Conservation (phyloP, 2,888 invertebrate genomes). For the Apomyelois bistriatella region DNA sequence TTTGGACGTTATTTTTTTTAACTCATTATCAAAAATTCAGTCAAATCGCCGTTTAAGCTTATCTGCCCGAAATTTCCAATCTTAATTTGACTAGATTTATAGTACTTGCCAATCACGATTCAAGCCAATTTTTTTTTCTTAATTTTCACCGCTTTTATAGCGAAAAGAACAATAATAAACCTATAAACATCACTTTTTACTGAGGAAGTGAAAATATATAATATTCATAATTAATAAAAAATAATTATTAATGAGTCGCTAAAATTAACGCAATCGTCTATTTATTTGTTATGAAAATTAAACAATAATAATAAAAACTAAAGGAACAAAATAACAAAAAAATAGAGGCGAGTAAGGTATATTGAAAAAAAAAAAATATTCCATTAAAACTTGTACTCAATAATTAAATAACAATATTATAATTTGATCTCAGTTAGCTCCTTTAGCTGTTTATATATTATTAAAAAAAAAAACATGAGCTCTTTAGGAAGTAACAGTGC, state of each 20-base stretch:
- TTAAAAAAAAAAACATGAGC: constrained; percentile 59
- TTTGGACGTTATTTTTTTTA: constrained; percentile 64
- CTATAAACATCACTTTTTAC: constrained; percentile 57
- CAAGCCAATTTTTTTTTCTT: constrained; percentile 50
- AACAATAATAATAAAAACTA: constrained; percentile 77
- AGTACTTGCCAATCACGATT: constrained; percentile 59
- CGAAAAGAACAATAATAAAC: constrained; percentile 37
- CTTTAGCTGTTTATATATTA: constrained; percentile 49
- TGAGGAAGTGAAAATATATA: constrained; percentile 68
- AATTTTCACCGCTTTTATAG: constrained; percentile 27
- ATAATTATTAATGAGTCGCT: constrained; percentile 56
- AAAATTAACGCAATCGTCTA: constrained; percentile 47
- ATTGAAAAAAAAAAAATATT: constrained; percentile 71
- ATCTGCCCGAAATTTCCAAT: constrained; percentile 52
- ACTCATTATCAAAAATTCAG: constrained; percentile 63
- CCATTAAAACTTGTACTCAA: constrained; percentile 78
- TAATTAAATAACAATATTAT: constrained; percentile 79
- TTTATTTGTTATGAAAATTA: constrained; percentile 62
- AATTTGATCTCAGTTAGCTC: constrained; percentile 75
- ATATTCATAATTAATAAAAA: constrained; percentile 51
- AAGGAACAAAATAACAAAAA: constrained; percentile 79
- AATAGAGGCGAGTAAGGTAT: constrained; percentile 73
- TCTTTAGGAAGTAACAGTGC: constrained; percentile 57
- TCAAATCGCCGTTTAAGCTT: constrained; percentile 62
- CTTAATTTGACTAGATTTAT: constrained; percentile 78